Evolutionary conservation across 2,797 vertebrate species (phyloP), one percentile per base, ranked within the genome.

Genomic region (Neostethus bicornis): DNA sequence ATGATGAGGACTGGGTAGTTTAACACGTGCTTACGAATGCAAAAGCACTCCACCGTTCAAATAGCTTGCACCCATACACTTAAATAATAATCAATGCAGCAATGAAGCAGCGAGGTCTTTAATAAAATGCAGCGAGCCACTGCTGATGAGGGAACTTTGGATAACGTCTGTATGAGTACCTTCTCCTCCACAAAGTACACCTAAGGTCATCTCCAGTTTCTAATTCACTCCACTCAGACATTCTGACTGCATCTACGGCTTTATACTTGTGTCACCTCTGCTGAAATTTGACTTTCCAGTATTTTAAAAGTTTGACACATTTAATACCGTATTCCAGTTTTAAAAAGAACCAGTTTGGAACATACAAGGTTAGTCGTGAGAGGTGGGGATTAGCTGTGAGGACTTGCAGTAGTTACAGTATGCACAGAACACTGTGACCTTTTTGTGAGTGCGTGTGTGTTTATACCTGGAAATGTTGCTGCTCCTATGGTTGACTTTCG

Each of bases 131-230:
- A 43, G 19, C 37, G 14, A 47, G 24, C 35, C 37, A 35, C 16
- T 5, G 34, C 28, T 58, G 55, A 35, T 47, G 28, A 61, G 69
- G 42, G 51, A 24, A 50, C 13, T 26, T 24, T 57, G 41, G 67
- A 35, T 59, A 61, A 46, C 29, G 63, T 37, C 12, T 4, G 6
- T 51, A 51, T 28, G 38, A 19, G 34, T 23, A 8, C 20, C 39
- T 31, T 21, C 51, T 51, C 44, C 34, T 43, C 16, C 47, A 29
- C 20, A 35, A 34, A n/a, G 16, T 19, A 66, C 29, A 69, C 37
- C 52, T 52, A 32, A 24, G 61, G 53, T 7, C 12, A 16, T 60
- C 64, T 78, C 67, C 31, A 24, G 46, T 73, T 73, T 82, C 62
- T 71, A 52, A 35, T 50, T 56, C 46, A 39, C 41, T 49, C 39